These are phyloP conservation scores for Cheirogaleus medius DNA, from an alignment of 2,113 vertebrate genomes.

Conservation along the genomic window DNA sequence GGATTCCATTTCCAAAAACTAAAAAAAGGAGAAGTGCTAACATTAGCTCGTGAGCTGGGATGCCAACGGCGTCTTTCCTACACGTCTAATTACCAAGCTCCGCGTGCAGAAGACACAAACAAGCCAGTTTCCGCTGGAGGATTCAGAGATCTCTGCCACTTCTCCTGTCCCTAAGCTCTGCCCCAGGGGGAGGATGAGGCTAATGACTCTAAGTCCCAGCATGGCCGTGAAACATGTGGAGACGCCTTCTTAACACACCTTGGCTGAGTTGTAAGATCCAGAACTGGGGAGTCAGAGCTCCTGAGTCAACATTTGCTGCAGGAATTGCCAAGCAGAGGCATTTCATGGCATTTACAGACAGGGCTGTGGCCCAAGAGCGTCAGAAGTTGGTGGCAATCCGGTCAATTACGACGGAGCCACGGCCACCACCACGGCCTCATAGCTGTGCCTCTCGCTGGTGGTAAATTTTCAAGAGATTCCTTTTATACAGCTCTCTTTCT, in stretches of 20 bases:
- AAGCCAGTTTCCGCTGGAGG: background rate
- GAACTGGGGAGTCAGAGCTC: background rate
- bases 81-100: background rate
- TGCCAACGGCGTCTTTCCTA: background rate
- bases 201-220: background rate
- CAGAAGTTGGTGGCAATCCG: background rate
- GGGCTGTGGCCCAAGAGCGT: background rate
- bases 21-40: background rate
- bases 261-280: background rate
- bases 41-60: background rate
- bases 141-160: background rate
- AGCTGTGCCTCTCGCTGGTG: background rate
- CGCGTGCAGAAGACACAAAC: background rate
- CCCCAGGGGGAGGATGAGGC: background rate
- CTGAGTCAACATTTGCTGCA: background rate
- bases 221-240: background rate
- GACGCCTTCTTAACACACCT: background rate
- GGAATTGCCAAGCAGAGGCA: background rate
- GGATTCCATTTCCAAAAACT: background rate
- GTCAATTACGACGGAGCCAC: fast-evolving
- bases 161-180: background rate
- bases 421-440: background rate
- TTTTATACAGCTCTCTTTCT: background rate
- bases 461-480: background rate
- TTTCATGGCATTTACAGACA: background rate